These are phyloP conservation scores for Sanderia malayensis DNA, from an alignment of 30 jellyfish, hydroid and myxozoan species.

Conservation along the genomic window DNA sequence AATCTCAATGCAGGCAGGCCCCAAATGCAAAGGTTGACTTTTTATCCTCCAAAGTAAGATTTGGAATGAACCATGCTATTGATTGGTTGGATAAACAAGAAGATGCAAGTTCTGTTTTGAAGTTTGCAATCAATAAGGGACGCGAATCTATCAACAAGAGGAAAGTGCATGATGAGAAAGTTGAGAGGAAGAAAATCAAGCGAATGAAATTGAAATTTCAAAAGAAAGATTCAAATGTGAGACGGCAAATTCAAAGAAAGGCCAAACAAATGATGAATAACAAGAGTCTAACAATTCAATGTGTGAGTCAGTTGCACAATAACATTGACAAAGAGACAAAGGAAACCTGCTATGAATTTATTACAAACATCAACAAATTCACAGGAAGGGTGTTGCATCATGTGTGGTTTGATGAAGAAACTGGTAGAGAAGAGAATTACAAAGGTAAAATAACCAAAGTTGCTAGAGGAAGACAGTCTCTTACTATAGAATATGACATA, in stretches of 20 bases:
- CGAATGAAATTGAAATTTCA: constrained; percentile 7
- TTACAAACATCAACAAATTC: background rate
- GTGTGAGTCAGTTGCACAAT: background rate
- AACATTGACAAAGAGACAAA: background rate
- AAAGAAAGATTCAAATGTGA: background rate
- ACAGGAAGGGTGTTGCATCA: constrained; percentile 7
- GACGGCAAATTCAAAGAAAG: constrained; percentile 11
- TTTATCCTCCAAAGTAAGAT: background rate
- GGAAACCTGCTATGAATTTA: background rate
- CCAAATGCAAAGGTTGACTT: constrained; percentile 10
- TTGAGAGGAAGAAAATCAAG: constrained; percentile 1
- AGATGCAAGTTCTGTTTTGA: background rate
- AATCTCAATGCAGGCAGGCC: background rate
- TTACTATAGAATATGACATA: constrained; percentile 1
- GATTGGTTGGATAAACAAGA: background rate
- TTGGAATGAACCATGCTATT: background rate
- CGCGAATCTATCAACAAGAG: constrained; percentile 1
- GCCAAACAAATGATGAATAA: background rate
- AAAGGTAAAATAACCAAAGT: constrained; percentile 5
- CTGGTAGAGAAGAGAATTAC: background rate
- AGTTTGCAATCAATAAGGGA: constrained; percentile 2
- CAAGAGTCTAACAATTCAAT: background rate
- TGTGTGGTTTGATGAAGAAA: constrained; percentile 16
- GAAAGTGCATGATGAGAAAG: background rate
- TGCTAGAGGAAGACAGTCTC: constrained; percentile 9